These are phyloP conservation scores for Anoplopoma fimbria DNA, from an alignment of 2,113 vertebrate species.

Conservation along the genomic window DNA sequence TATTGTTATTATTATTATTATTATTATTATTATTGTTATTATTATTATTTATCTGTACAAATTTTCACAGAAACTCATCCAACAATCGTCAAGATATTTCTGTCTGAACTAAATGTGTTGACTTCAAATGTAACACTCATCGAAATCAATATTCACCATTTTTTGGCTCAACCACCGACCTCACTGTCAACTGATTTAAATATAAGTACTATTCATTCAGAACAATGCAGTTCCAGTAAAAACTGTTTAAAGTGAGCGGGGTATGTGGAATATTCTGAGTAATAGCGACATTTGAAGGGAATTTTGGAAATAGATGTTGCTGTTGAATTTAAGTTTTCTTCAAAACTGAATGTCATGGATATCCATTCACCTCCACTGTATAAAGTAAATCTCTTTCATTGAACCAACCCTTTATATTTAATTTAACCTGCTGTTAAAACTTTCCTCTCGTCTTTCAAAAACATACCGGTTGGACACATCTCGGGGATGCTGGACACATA, in stretches of 20 bases:
- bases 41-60: too few species aligned
- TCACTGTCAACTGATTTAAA: neutral
- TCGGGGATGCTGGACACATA: slow-evolving; percentile 92
- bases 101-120: neutral
- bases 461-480: slow-evolving; percentile 93
- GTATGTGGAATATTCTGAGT: neutral
- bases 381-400: neutral
- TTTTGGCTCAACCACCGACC: neutral
- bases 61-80: neutral
- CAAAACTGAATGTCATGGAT: neutral
- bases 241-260: neutral
- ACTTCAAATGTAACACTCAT: neutral
- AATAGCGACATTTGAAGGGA: neutral
- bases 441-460: neutral
- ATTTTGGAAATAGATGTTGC: neutral
- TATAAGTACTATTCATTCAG: neutral
- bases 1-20: too few species aligned
- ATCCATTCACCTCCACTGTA: neutral
- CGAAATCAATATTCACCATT: neutral
- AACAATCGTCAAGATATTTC: neutral
- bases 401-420: neutral
- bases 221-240: neutral
- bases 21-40: too few species aligned
- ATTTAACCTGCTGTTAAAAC: neutral
- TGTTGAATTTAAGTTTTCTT: neutral